Percentiles rank a stretch among this genome's conserved stretches.
phyloP scores from a whole-genome alignment of 2,888 invertebrate genomes.

The Odontocerum albicorne region DNA sequence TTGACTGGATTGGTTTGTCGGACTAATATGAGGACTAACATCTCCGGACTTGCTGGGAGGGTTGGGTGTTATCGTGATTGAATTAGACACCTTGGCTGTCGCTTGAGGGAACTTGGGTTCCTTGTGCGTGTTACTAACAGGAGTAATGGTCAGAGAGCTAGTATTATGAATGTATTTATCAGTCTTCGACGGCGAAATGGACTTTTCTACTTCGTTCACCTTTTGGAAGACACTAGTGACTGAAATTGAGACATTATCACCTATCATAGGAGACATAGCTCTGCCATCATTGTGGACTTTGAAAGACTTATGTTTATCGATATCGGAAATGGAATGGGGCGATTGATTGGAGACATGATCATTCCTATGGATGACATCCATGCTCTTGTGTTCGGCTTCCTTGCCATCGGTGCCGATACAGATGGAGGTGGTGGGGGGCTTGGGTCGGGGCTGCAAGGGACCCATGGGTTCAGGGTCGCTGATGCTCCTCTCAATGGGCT shows the following conservation, averaged over 20 bases:
- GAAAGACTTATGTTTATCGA: slow-evolving; percentile 26
- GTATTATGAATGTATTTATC: slow-evolving; percentile 50
- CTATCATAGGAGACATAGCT: slow-evolving; percentile 16
- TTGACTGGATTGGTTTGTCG: neutral
- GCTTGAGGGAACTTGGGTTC: slow-evolving; percentile 39
- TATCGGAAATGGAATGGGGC: neutral
- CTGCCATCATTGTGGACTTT: slow-evolving; percentile 21
- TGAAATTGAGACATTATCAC: slow-evolving; percentile 33
- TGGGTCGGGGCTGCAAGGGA: slow-evolving; percentile 11
- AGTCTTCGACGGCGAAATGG: slow-evolving; percentile 38
- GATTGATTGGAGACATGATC: neutral
- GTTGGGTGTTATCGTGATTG: slow-evolving; percentile 22
- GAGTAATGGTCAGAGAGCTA: slow-evolving; percentile 55
- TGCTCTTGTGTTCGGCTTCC: slow-evolving; percentile 9
- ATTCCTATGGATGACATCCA: neutral
- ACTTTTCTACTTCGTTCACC: slow-evolving; percentile 24
- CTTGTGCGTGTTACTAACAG: slow-evolving; percentile 42
- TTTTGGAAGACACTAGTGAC: slow-evolving; percentile 32
- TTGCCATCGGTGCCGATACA: slow-evolving; percentile 24
- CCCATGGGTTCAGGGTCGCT: slow-evolving; percentile 25
- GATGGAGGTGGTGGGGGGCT: slow-evolving; percentile 22
- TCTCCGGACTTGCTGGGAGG: slow-evolving; percentile 38
- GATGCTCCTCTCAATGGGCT: slow-evolving; percentile 18
- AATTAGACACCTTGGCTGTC: slow-evolving; percentile 16
- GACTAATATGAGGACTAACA: slow-evolving; percentile 42